phyloP scores from a whole-genome alignment of 2,888 invertebrate species.

The Eupithecia abbreviata region DNA sequence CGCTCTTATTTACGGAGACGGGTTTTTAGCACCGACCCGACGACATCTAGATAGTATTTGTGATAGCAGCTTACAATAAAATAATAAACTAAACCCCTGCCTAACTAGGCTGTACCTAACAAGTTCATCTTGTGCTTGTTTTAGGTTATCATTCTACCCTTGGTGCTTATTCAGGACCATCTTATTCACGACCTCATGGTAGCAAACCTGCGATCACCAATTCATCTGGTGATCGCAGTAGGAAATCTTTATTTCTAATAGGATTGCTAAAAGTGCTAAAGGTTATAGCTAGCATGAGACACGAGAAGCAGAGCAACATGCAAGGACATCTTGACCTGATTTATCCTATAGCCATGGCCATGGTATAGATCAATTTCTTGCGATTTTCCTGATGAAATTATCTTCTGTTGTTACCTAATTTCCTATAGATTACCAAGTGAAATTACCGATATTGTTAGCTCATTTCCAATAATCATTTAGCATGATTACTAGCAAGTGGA shows the following conservation, averaged over 20 bases:
- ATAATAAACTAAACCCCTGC: no score
- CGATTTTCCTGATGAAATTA: not conserved
- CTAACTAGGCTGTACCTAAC: no score
- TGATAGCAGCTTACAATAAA: no score
- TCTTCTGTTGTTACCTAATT: not conserved
- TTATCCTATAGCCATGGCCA: not conserved
- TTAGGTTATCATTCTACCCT: not conserved
- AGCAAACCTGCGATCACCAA: no score
- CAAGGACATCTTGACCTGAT: not conserved
- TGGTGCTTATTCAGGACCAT: not conserved
- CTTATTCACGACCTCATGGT: not conserved
- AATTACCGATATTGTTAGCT: not conserved
- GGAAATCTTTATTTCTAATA: not conserved
- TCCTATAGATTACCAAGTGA: not conserved
- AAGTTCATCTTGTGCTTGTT: no score
- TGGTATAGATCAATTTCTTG: not conserved
- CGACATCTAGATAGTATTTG: no score
- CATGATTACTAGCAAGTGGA: not conserved
- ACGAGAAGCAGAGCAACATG: conserved; percentile 1
- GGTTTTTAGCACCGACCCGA: no score
- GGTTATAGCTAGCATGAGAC: not conserved
- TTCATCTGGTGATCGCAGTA: no score
- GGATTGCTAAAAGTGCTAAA: not conserved
- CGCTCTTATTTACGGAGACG: no score
- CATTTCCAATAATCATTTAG: not conserved